Base-by-base conservation (phyloP, 2,888 invertebrate genomes). In the Apodemia duryi region DNA sequence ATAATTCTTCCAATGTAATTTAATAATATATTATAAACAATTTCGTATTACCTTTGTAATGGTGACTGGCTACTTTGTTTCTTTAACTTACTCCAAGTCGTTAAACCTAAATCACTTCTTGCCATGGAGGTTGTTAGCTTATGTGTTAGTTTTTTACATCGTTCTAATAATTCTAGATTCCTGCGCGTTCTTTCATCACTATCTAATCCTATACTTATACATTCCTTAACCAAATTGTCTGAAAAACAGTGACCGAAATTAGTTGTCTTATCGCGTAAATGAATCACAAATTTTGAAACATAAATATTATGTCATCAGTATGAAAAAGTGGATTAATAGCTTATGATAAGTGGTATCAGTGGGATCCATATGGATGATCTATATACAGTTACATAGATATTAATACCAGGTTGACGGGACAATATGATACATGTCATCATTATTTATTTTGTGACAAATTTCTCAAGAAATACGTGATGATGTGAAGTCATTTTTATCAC, bases 21-120 rank as follows among this genome's bases (percentile, higher is more conserved):
- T 63, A 10, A 29, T 52, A 13, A 38, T 38, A 38, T 38, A 38
- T 60, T 21, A 35, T 62, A 62, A 54, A 62, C 67, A 32, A 46
- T 65, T 52, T 57, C 67, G 68, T 68, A 71, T 85, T 87, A 94
- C 94, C 94, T 93, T 78, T 93, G 92, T 77, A 95, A 87, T 73
- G 94, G 94, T 73, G 93, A 92, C 74, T 95, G 94, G 83, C 93
- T 93, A 77, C 93, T 94, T 78, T 95, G 94, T 82, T 95, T 94
- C 88, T 96, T 96, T 78, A 97, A 92, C 83, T 97, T 97, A 87
- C 97, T 96, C 96, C 97, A 97, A 61, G 97, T 97, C 72, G 97
- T 97, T 86, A 96, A 95, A 74, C 96, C 96, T 77, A 96, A 96
- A 85, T 97, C 97, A 68, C 97, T 97, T 82, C 95, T 95, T 69